Base-by-base conservation (phyloP, 2,888 invertebrate genomes). In the Lepetodrilus schrolli region DNA sequence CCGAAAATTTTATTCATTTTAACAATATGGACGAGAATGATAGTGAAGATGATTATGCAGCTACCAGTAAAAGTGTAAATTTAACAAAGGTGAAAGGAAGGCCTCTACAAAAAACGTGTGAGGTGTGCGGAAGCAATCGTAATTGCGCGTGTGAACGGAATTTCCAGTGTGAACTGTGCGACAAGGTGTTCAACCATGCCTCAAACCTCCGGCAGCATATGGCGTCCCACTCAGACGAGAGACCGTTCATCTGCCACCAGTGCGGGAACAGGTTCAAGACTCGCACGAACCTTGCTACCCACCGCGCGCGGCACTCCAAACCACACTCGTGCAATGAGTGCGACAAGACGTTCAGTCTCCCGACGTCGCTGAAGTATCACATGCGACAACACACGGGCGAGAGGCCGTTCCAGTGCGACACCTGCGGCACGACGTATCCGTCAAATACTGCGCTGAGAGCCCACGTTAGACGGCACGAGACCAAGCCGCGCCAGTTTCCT, bases 351-450 rank as follows among this genome's bases (percentile, higher is more conserved):
- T 58, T 58, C n/a, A 58, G 58, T 30, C 58, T 58, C 1, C 30
- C 58, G 10, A 26, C 58, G 17, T 26, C 58, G 1, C 58, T 58
- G 1, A 58, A 58, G 30, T 58, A 58, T 30, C 58, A 58, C 30
- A 58, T 58, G 30, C 26, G 58, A 3, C 26, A 26, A 8, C 58
- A 58, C 34, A 58, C 58, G 13, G 58, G 58, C 2, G 58, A 58
- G n/a, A 23, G 58, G 17, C 58, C 58, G 7, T 58, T 58, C 34
- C 58, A 58, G 58, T 58, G 58, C n/a, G 58, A 58, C 30, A 30
- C 58, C n/a, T 58, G 58, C 17, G 58, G 58, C 4, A 58, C 34
- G 58, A 58, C 58, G 7, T 58, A 30, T 34, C 26, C 58, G 3
- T 58, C 58, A 30, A 58, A 26, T 4, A 34, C n/a, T 30, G 58